Base-by-base conservation (phyloP, 2,888 invertebrate genomes). In the Pecten maximus region DNA sequence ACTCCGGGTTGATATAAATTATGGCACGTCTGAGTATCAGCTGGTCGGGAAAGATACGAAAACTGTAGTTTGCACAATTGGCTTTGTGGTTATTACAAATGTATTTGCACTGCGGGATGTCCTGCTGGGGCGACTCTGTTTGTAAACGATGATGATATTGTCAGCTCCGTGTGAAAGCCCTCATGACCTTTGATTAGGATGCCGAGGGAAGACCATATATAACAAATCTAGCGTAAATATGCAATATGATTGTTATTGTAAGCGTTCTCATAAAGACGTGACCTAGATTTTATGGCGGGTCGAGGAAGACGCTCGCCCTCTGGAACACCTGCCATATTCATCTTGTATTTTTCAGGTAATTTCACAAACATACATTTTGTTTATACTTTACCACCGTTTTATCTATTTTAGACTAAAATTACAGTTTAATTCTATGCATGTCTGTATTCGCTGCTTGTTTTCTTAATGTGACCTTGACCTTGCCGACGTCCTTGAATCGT, bases 31-130 rank as follows among this genome's bases (percentile, higher is more conserved):
- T 35, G 74, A 28, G 10, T 35, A 4, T 35, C 74, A 28, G 35
- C 35, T 35, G 74, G 10, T 28, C 28, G 35, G 28, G 12, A 35
- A 35, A 28, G 35, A 74, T 28, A 8, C 35, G 15, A 8, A 74
- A 74, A 15, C 6, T 74, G n/a, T n/a, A 35, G 6, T 28, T 74
- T 74, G 74, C 10, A 74, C 74, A 74, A 74, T 74, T 74, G 74
- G 0, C 74, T 74, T 35, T 6, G 10, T 74, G 74, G 74, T 74
- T 74, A 74, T 35, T 74, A 54, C 50, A 54, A 12, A 23, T 54
- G 23, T 54, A 74, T 74, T 74, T 74, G 23, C 74, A 28, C 74
- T 74, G 74, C 74, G 35, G 74, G 74, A 35, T 74, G 74, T 74
- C 74, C 74, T 74, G 28, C 35, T 12, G 74, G 74, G n/a, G 74